phyloP scores from a whole-genome alignment of 2,888 invertebrate genomes.

The Hyles lineata region DNA sequence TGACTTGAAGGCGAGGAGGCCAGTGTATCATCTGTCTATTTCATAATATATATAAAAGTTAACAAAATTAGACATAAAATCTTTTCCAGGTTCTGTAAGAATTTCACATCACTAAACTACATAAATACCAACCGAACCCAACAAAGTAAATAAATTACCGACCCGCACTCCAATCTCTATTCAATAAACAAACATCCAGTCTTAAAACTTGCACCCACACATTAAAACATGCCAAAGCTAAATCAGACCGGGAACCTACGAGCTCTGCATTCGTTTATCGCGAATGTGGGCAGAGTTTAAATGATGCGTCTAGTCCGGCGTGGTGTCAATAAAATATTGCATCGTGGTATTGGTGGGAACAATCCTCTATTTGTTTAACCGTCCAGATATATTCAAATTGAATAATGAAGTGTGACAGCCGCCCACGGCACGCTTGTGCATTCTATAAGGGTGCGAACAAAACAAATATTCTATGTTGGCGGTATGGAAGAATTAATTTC shows the following conservation, averaged over 20 bases:
- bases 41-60: too few species aligned
- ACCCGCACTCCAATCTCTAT: background rate
- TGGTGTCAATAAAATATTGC: slow-evolving; percentile 29
- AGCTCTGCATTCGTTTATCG: slow-evolving; percentile 19
- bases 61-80: too few species aligned
- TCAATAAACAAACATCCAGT: slow-evolving; percentile 14
- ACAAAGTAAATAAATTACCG: background rate
- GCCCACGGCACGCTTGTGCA: slow-evolving; percentile 39
- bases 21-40: too few species aligned
- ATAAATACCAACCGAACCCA: background rate
- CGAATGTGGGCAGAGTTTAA: slow-evolving; percentile 20
- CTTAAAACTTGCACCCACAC: slow-evolving; percentile 3
- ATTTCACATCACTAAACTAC: background rate
- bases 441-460: background rate
- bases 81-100: too few species aligned
- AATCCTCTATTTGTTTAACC: slow-evolving; percentile 50
- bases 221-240: slow-evolving; percentile 1
- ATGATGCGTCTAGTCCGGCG: slow-evolving; percentile 26
- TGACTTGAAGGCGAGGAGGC: too few species aligned
- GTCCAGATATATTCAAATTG: slow-evolving; percentile 56
- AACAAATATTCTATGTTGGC: background rate
- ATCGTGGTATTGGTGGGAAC: slow-evolving; percentile 30
- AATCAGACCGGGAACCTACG: slow-evolving; percentile 9
- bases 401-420: slow-evolving; percentile 58
- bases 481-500: background rate